Conservation (phyloP, 1,140 invertebrate genomes). For the Microplitis mediator region DNA sequence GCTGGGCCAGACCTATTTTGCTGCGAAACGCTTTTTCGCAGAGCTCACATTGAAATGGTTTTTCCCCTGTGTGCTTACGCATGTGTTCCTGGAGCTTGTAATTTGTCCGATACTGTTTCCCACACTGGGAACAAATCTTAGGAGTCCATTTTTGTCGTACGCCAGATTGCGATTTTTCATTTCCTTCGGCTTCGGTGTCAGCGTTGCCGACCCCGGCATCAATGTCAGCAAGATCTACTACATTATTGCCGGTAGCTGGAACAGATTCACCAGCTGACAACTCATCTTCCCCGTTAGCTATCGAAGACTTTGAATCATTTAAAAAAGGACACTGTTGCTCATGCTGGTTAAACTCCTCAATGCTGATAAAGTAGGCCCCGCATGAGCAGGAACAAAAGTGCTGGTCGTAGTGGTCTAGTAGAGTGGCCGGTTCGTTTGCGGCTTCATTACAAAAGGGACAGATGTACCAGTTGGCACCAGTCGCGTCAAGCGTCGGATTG, state of each 20-base stretch:
- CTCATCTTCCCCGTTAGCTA: conserved; percentile 30
- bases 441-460: conserved; percentile 66
- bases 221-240: too few species aligned
- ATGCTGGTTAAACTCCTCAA: conserved; percentile 58
- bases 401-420: conserved; percentile 61
- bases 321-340: conserved; percentile 51
- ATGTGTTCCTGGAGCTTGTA: conserved; percentile 79
- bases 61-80: conserved; percentile 81
- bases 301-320: conserved; percentile 35
- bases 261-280: conserved; percentile 22
- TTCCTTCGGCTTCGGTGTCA: conserved; percentile 35
- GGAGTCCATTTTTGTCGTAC: conserved; percentile 58
- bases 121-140: conserved; percentile 65
- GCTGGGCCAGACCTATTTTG: conserved; percentile 72
- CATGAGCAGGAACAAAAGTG: conserved; percentile 63
- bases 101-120: conserved; percentile 67
- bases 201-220: background rate
- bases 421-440: conserved; percentile 54
- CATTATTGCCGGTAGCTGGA: conserved; percentile 25
- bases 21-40: conserved; percentile 77
- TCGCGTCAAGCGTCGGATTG: conserved; percentile 55
- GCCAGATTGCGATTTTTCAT: conserved; percentile 36
- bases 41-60: conserved; percentile 76
- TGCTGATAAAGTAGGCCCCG: conserved; percentile 57
- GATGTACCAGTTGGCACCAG: conserved; percentile 55